Conservation (phyloP, 2,888 invertebrate genomes). For the Podotricha telesiphe region DNA sequence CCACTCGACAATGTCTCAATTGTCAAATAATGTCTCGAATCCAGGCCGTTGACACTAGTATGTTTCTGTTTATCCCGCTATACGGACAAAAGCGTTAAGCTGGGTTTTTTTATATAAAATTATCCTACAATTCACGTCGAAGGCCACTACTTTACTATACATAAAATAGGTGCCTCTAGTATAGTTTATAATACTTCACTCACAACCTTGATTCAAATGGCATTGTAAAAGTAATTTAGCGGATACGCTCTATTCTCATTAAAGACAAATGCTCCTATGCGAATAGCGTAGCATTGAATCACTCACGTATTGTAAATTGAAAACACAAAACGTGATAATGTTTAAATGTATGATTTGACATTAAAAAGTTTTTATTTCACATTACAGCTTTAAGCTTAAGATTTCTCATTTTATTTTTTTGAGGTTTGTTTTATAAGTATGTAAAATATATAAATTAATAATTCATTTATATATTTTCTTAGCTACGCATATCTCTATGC, state of each 20-base stretch:
- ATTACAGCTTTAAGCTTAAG: no score
- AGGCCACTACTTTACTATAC: no score
- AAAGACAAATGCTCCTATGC: not conserved
- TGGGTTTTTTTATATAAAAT: not conserved
- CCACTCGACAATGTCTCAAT: no score
- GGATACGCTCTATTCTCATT: constrained; percentile 15
- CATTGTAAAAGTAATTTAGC: constrained; percentile 2
- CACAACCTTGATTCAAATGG: constrained; percentile 19
- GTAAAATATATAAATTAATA: no score
- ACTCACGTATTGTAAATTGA: not conserved
- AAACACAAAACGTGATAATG: not conserved
- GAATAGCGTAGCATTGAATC: not conserved
- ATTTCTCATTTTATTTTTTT: no score
- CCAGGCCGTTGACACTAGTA: not conserved
- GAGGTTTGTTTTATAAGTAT: no score
- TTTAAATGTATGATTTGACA: not conserved
- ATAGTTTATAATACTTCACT: constrained; percentile 1
- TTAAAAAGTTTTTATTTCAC: no score
- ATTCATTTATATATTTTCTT: no score
- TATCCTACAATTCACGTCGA: not conserved
- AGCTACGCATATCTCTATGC: no score
- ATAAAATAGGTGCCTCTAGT: not conserved
- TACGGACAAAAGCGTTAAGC: not conserved
- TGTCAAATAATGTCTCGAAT: no score
- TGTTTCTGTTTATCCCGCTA: not conserved